Percentiles rank a stretch among this genome's conserved stretches.
Evolutionary conservation across 2,888 invertebrate species (phyloP).

Genomic region (Mamestra brassicae): DNA sequence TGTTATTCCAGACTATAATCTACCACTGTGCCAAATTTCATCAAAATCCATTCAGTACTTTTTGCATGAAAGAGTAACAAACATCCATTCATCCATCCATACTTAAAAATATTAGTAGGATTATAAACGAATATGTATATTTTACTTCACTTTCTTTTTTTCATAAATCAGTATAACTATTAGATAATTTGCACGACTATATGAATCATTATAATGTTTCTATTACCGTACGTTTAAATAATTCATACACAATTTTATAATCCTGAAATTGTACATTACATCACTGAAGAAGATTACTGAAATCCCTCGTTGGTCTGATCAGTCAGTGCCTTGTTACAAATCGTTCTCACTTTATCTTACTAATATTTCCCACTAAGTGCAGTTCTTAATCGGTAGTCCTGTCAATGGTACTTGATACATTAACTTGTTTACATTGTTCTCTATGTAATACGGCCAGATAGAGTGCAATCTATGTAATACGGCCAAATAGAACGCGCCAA

Average conservation of each 20-base stretch:
- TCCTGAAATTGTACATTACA: conserved; percentile 1
- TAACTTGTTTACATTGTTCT: conserved; percentile 12
- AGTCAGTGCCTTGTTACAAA: conserved; percentile 40
- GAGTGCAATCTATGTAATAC: conserved; percentile 24
- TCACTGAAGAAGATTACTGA: conserved; percentile 8
- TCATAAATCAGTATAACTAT: no score
- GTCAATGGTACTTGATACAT: conserved; percentile 18
- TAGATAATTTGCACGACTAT: no score
- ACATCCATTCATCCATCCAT: no score
- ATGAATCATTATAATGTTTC: neutral
- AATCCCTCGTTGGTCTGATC: conserved; percentile 39
- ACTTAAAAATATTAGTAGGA: no score
- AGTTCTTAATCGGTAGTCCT: conserved; percentile 27
- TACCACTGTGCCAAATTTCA: no score
- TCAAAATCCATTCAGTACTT: no score
- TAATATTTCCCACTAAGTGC: conserved; percentile 44
- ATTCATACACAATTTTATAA: neutral
- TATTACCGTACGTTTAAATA: neutral
- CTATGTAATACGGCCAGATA: no score
- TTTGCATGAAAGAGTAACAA: no score
- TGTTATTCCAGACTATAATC: no score
- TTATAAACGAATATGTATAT: no score
- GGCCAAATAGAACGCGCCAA: neutral
- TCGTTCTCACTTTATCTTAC: conserved; percentile 31
- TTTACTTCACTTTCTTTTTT: no score